Conservation (phyloP, 2,113 vertebrate genomes). For the Hippocampus comes region DNA sequence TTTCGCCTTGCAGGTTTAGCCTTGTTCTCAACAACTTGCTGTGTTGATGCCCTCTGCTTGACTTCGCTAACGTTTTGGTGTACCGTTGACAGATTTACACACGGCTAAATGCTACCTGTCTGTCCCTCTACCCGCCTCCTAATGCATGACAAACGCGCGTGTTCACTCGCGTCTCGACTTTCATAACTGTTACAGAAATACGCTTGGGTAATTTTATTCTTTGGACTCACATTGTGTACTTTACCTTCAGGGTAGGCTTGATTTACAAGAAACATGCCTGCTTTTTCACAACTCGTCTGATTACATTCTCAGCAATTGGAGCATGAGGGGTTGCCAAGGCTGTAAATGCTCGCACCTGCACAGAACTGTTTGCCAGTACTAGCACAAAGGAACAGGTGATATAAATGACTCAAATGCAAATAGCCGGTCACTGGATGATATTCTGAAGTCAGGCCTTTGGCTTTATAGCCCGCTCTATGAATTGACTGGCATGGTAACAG, state of each 20-base stretch:
- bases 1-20: slow-evolving; percentile 22
- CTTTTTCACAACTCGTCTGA: slow-evolving; percentile 74
- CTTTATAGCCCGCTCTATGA: background rate
- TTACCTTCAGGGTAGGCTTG: slow-evolving; percentile 51
- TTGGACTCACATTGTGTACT: slow-evolving; percentile 39
- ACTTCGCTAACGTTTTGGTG: slow-evolving; percentile 34
- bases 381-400: slow-evolving; percentile 50
- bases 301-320: slow-evolving; percentile 66
- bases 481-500: background rate
- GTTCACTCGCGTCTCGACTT: slow-evolving; percentile 38
- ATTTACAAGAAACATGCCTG: slow-evolving; percentile 67
- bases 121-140: slow-evolving; percentile 12
- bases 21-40: slow-evolving; percentile 20
- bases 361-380: slow-evolving; percentile 34
- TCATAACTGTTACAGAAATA: slow-evolving; percentile 39
- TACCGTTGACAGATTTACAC: slow-evolving; percentile 18
- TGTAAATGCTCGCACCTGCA: slow-evolving; percentile 70
- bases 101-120: slow-evolving; percentile 23
- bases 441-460: background rate
- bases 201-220: slow-evolving; percentile 33
- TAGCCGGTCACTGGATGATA: background rate
- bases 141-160: slow-evolving; percentile 31
- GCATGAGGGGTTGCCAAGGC: slow-evolving; percentile 54
- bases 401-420: slow-evolving; percentile 27
- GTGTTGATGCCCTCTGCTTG: slow-evolving; percentile 25